These are phyloP conservation scores for Hypanus sabinus DNA, from an alignment of 2,113 vertebrate genomes.

Conservation along the genomic window DNA sequence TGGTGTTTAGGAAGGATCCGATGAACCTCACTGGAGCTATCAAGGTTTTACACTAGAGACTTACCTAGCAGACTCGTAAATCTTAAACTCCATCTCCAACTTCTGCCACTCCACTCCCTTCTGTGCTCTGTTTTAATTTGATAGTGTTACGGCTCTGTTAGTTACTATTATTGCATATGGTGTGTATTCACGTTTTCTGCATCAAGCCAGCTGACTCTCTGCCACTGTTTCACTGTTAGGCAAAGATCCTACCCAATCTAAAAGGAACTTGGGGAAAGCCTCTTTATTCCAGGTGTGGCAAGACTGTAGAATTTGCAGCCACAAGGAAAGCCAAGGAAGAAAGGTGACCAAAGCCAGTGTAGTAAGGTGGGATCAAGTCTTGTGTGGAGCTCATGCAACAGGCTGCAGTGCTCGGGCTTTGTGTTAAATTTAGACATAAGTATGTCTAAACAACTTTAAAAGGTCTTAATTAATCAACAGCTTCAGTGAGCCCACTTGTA, in stretches of 20 bases:
- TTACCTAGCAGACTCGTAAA: not conserved
- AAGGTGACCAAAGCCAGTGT: not conserved
- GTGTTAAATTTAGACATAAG: not conserved
- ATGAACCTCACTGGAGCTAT: not conserved
- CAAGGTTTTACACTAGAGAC: not conserved
- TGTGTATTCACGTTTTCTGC: not conserved
- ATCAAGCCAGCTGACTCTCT: not conserved
- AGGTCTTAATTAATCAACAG: not conserved
- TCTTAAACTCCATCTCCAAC: not conserved
- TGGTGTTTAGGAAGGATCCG: not conserved
- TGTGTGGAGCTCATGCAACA: not conserved
- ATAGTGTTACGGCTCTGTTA: not conserved
- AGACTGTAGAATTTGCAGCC: not conserved
- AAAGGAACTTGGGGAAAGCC: not conserved
- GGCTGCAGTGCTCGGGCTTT: not conserved
- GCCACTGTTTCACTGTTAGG: not conserved
- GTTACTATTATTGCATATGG: not conserved
- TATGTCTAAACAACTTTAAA: not conserved
- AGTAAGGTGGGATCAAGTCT: not conserved
- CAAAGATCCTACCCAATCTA: not conserved
- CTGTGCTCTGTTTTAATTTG: not conserved
- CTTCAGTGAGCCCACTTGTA: not conserved
- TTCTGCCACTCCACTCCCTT: not conserved
- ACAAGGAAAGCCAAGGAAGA: not conserved
- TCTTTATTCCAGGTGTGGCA: not conserved